These are phyloP conservation scores for Pseudorasbora parva DNA, from an alignment of 2,113 vertebrate species.

Conservation along the genomic window DNA sequence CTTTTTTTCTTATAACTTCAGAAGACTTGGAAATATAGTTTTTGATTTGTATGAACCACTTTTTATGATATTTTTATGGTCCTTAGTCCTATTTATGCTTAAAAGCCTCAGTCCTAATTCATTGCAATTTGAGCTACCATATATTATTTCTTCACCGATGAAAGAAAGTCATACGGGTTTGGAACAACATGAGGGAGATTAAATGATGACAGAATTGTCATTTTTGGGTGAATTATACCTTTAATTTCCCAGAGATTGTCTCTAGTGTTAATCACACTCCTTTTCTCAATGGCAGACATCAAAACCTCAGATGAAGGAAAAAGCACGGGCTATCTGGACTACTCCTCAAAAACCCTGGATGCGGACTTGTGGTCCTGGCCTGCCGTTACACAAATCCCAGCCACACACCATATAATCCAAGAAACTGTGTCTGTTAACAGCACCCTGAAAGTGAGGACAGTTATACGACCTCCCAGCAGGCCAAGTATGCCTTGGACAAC, in stretches of 20 bases:
- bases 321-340: conserved; percentile 70
- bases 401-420: conserved; percentile 68
- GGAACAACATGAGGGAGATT: conserved; percentile 1
- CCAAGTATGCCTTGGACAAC: conserved; percentile 39
- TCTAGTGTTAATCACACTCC: conserved; percentile 13
- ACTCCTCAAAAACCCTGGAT: conserved; percentile 66
- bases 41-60: neutral
- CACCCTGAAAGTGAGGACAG: conserved; percentile 40
- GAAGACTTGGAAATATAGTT: neutral
- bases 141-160: neutral
- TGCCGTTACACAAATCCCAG: conserved; percentile 67
- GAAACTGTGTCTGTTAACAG: conserved; percentile 43
- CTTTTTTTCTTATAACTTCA: neutral
- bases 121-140: neutral
- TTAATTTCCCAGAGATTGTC: neutral
- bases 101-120: neutral
- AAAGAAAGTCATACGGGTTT: conserved; percentile 9
- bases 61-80: neutral
- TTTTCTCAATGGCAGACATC: conserved; percentile 63
- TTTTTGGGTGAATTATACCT: conserved; percentile 1
- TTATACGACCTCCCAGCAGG: conserved; percentile 44
- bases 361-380: conserved; percentile 65
- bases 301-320: conserved; percentile 59
- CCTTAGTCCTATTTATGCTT: neutral
- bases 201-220: neutral